These are phyloP conservation scores for Cottus gobio DNA, from an alignment of 2,113 vertebrate species.

Conservation along the genomic window DNA sequence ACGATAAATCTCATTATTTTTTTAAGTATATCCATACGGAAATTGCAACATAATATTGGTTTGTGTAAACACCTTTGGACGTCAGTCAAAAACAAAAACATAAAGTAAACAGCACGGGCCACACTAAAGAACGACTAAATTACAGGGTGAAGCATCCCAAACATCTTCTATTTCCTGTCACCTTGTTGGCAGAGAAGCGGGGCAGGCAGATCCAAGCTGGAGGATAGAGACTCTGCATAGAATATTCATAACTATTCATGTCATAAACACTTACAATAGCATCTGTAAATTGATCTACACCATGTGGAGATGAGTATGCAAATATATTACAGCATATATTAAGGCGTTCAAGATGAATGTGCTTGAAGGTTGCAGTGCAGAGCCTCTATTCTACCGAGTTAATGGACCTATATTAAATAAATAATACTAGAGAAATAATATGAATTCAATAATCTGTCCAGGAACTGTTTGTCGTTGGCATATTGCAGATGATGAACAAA, in stretches of 20 bases:
- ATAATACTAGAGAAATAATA: constrained; percentile 43
- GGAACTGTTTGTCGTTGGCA: constrained; percentile 31
- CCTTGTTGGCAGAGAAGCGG: constrained; percentile 65
- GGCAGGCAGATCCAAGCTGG: constrained; percentile 51
- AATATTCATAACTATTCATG: constrained; percentile 42
- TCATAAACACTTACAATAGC: constrained; percentile 53
- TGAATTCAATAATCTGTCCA: constrained; percentile 15
- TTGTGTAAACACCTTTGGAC: constrained; percentile 78
- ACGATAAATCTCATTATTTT: constrained; percentile 72
- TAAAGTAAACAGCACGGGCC: constrained; percentile 66
- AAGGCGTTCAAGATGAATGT: constrained; percentile 67
- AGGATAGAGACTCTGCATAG: constrained; percentile 62
- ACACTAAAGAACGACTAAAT: constrained; percentile 65
- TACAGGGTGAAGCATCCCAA: constrained; percentile 66
- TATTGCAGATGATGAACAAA: constrained; percentile 41
- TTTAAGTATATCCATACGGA: constrained; percentile 77
- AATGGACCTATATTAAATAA: constrained; percentile 29
- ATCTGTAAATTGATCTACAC: constrained; percentile 40
- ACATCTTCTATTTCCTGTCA: constrained; percentile 51
- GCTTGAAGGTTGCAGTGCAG: constrained; percentile 46
- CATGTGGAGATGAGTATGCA: constrained; percentile 27
- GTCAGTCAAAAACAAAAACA: constrained; percentile 59
- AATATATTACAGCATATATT: constrained; percentile 53
- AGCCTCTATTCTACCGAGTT: constrained; percentile 49
- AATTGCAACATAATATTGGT: constrained; percentile 71